A percentile compares a stretch with the other conserved stretches of the same genome.
Evolutionary conservation across 2,113 vertebrate genomes (phyloP).

Genomic region (Pungitius pungitius): DNA sequence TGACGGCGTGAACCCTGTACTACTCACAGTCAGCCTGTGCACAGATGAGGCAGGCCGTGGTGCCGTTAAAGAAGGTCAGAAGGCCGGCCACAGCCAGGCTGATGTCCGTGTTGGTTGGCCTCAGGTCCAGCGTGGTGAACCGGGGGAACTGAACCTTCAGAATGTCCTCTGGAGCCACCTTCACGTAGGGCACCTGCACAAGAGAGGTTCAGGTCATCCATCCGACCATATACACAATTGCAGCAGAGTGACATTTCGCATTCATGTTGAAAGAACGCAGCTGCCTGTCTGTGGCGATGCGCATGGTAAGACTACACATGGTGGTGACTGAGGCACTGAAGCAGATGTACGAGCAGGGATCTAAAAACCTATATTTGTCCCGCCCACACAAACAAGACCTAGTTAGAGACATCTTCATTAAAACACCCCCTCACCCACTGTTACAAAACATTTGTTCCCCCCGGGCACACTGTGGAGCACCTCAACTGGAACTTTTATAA

Average conservation of each 20-base stretch:
- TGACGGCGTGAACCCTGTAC: constrained; percentile 64
- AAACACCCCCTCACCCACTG: constrained; percentile 31
- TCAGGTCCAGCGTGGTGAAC: constrained; percentile 96
- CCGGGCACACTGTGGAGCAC: not conserved
- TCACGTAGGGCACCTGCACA: constrained; percentile 94
- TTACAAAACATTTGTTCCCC: constrained; percentile 44
- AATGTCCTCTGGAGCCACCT: constrained; percentile 96
- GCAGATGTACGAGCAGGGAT: constrained; percentile 33
- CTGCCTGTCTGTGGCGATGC: constrained; percentile 24
- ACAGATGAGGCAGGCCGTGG: constrained; percentile 97
- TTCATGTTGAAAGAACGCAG: constrained; percentile 2
- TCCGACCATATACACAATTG: constrained; percentile 1
- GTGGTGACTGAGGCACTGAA: constrained; percentile 32
- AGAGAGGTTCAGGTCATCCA: constrained; percentile 38
- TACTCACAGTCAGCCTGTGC: constrained; percentile 98
- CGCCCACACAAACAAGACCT: constrained; percentile 45
- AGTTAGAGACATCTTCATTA: constrained; percentile 39
- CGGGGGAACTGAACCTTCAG: constrained; percentile 94
- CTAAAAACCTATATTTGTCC: constrained; percentile 46
- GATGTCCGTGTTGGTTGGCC: constrained; percentile 96
- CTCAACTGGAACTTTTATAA: constrained; percentile 6
- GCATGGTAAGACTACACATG: constrained; percentile 43
- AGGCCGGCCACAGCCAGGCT: constrained; percentile 94
- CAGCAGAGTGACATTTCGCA: constrained; percentile 5
- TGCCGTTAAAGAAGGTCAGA: constrained; percentile 97